These are phyloP conservation scores for Seriola rivoliana DNA, from an alignment of 2,113 vertebrate genomes.

Conservation along the genomic window DNA sequence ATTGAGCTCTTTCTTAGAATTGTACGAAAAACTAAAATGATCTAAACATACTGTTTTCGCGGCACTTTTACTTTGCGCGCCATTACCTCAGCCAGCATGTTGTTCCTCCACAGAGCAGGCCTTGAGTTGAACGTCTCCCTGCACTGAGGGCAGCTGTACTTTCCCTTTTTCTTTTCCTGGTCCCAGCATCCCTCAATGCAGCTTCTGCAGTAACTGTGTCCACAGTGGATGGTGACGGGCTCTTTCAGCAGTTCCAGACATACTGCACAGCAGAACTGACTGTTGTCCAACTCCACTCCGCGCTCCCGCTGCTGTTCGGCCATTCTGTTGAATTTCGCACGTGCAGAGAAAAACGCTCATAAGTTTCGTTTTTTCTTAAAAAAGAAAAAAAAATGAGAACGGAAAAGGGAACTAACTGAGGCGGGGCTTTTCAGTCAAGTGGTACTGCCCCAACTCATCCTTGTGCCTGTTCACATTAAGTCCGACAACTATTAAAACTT, in stretches of 20 bases:
- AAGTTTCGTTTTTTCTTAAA: not conserved
- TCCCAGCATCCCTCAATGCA: slow-evolving; percentile 44
- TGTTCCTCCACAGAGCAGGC: slow-evolving; percentile 35
- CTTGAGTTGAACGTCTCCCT: slow-evolving; percentile 5
- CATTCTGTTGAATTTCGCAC: not conserved
- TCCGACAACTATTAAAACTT: too few species aligned
- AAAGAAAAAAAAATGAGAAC: too few species aligned
- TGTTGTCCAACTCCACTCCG: not conserved
- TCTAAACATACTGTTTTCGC: too few species aligned
- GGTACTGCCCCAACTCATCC: too few species aligned
- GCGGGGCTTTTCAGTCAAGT: too few species aligned
- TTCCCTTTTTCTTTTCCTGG: accelerated
- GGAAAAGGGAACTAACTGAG: too few species aligned
- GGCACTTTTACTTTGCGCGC: accelerated
- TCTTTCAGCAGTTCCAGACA: slow-evolving; percentile 49
- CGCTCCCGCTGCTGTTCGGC: not conserved
- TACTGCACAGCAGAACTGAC: slow-evolving; percentile 28
- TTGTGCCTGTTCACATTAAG: too few species aligned
- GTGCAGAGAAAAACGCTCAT: accelerated
- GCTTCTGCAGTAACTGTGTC: slow-evolving; percentile 44
- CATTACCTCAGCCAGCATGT: slow-evolving; percentile 35
- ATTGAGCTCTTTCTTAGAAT: too few species aligned
- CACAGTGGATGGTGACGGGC: slow-evolving; percentile 26
- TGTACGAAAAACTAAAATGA: too few species aligned
- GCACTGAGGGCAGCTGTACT: slow-evolving; percentile 51